Evolutionary conservation across 1,140 invertebrate genomes (phyloP).

Genomic region (Venturia canescens): DNA sequence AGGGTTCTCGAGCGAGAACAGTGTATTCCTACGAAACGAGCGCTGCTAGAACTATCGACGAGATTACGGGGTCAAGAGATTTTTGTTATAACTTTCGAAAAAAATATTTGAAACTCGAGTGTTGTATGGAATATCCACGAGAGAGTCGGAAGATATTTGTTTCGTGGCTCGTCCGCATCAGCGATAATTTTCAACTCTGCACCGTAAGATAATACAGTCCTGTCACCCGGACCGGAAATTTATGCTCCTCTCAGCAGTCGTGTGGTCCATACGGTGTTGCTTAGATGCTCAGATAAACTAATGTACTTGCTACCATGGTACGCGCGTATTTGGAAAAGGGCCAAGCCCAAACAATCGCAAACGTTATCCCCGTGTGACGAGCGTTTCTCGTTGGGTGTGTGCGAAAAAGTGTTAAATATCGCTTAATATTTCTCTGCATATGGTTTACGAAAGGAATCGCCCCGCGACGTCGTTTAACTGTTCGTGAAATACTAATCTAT

Average conservation of each 20-base stretch:
- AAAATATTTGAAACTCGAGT: not conserved
- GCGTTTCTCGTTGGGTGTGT: not conserved
- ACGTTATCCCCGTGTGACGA: not conserved
- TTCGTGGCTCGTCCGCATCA: not conserved
- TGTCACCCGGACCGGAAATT: not conserved
- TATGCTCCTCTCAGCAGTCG: not conserved
- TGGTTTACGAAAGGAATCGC: constrained; percentile 26
- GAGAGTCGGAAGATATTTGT: not conserved
- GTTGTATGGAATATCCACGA: not conserved
- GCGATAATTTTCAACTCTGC: not conserved
- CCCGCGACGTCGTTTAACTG: constrained; percentile 36
- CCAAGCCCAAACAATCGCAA: not conserved
- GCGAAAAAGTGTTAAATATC: not conserved
- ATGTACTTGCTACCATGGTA: constrained; percentile 3
- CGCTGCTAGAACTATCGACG: constrained; percentile 42
- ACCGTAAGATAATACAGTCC: not conserved
- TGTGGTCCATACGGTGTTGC: not conserved
- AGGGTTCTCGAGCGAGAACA: not conserved
- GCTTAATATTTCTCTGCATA: constrained; percentile 20
- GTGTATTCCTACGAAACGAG: not conserved
- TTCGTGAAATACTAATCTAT: constrained; percentile 49
- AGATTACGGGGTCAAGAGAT: constrained; percentile 46
- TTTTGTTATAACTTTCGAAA: constrained; percentile 42
- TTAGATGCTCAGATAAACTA: constrained; percentile 3
- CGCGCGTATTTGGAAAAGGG: not conserved